phyloP scores from a whole-genome alignment of 2,888 invertebrate genomes.

The Dasysyrphus tricinctus region DNA sequence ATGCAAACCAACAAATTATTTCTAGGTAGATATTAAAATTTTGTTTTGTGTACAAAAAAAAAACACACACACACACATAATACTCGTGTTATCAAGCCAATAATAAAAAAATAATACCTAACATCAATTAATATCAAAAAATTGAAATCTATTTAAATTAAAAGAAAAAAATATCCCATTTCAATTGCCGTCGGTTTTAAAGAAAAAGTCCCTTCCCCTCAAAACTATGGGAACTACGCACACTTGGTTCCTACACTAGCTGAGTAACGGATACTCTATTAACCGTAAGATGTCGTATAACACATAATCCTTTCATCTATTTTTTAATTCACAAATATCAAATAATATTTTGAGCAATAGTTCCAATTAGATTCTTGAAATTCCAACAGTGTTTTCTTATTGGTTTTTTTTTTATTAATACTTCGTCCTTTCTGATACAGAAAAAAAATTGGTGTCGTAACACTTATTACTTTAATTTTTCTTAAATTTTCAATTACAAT shows the following conservation, averaged over 20 bases:
- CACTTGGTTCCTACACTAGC: constrained; percentile 14
- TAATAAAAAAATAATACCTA: no score
- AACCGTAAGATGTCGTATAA: constrained; percentile 58
- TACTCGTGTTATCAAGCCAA: no score
- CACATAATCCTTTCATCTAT: neutral
- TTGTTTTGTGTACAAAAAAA: no score
- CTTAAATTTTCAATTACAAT: neutral
- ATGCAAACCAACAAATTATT: no score
- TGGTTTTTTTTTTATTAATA: neutral
- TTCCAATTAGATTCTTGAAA: neutral
- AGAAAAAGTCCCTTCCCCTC: neutral
- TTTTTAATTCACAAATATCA: neutral
- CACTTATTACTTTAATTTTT: neutral
- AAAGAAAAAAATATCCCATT: neutral
- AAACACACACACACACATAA: no score
- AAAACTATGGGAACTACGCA: neutral
- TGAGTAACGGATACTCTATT: constrained; percentile 35
- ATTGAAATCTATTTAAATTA: no score
- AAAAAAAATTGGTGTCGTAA: neutral
- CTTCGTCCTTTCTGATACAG: neutral
- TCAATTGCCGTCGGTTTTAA: constrained; percentile 48
- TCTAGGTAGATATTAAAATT: no score
- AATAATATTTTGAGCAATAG: no score
- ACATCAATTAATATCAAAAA: no score
- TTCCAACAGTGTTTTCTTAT: neutral